Percentiles rank a stretch among this genome's conserved stretches.
Evolutionary conservation across 2,113 vertebrate genomes (phyloP).

Genomic region (Ceyx margarethae): DNA sequence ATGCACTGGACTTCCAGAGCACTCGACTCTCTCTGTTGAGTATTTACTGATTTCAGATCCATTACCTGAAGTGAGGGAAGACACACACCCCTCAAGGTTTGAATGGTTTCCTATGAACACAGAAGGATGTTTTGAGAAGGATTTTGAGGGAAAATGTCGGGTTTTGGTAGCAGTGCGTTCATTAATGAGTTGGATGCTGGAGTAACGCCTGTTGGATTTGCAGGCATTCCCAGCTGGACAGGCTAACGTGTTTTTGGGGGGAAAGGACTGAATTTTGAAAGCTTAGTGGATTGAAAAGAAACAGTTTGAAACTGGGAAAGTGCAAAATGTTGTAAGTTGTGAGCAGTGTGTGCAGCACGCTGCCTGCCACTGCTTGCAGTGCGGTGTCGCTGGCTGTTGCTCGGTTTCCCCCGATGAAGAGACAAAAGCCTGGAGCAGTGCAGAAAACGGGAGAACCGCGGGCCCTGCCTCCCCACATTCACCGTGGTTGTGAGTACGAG

Average conservation of each 20-base stretch:
- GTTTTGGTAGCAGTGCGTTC: fast-evolving
- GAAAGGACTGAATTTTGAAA: background rate
- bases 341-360: fast-evolving
- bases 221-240: background rate
- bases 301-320: background rate
- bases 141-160: background rate
- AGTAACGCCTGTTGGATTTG: fast-evolving
- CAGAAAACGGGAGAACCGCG: fast-evolving
- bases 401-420: fast-evolving
- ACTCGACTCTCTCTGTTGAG: background rate
- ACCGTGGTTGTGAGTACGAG: fast-evolving
- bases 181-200: fast-evolving
- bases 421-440: fast-evolving
- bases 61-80: background rate
- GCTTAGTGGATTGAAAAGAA: background rate
- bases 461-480: background rate
- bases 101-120: fast-evolving
- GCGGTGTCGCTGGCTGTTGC: background rate
- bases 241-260: background rate
- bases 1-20: background rate
- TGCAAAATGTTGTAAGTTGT: no score
- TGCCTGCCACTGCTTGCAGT: background rate
- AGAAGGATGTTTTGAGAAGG: background rate
- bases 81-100: background rate
- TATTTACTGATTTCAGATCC: background rate